Percentiles rank a stretch among this genome's conserved stretches.
Evolutionary conservation across 2,797 vertebrate species (phyloP).

Genomic region (Brotula barbata): DNA sequence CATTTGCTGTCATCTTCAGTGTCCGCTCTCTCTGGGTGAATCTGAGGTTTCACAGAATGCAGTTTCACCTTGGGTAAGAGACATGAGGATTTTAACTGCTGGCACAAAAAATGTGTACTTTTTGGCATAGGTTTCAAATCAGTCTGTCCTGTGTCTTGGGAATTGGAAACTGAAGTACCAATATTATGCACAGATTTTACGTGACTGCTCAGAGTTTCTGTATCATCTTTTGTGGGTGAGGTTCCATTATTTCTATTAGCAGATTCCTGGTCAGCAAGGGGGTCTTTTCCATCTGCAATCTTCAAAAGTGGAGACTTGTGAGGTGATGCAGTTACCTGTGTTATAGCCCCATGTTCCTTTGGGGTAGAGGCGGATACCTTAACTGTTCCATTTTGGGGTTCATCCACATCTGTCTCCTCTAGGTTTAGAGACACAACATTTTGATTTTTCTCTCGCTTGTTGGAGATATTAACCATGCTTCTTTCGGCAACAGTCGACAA

Average conservation of each 20-base stretch:
- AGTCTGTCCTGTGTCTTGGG: conserved; percentile 8
- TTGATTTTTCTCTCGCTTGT: conserved; percentile 21
- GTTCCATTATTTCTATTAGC: conserved; percentile 1
- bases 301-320: conserved; percentile 7
- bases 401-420: conserved; percentile 1
- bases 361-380: not conserved
- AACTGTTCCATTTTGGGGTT: conserved; percentile 2
- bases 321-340: not conserved
- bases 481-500: conserved; percentile 6
- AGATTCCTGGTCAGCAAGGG: conserved; percentile 9
- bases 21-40: not conserved
- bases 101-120: conserved; percentile 33
- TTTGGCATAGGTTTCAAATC: conserved; percentile 25
- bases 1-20: not conserved
- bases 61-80: conserved; percentile 31
- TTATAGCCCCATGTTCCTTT: not conserved
- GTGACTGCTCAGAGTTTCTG: conserved; percentile 10
- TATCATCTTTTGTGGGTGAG: conserved; percentile 8
- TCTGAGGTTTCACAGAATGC: conserved; percentile 6
- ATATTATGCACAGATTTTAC: not conserved
- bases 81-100: conserved; percentile 24
- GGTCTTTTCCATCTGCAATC: not conserved
- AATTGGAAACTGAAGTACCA: not conserved
- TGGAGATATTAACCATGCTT: not conserved
- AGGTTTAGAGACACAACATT: conserved; percentile 2